These are phyloP conservation scores for Oegoconia quadripuncta DNA, from an alignment of 2,888 invertebrate genomes.

Conservation along the genomic window DNA sequence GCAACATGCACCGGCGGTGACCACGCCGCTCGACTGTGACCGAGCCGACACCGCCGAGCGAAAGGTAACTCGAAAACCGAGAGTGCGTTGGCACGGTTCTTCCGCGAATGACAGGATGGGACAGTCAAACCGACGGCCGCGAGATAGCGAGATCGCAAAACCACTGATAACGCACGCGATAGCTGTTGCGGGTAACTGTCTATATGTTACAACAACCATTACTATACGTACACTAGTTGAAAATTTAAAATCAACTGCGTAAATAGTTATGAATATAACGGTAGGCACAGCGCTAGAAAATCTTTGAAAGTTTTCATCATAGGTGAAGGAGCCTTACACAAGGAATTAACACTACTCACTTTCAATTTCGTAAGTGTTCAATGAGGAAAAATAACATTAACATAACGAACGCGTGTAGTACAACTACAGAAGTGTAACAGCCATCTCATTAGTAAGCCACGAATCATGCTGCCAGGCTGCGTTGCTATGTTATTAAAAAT, in stretches of 20 bases:
- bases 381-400: conserved; percentile 20
- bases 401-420: conserved; percentile 8
- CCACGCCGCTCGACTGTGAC: conserved; percentile 54
- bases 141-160: conserved; percentile 68
- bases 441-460: conserved; percentile 38
- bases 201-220: no score
- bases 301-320: no score
- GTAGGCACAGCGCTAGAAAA: no score
- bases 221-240: no score
- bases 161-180: conserved; percentile 62
- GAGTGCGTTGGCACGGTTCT: conserved; percentile 67
- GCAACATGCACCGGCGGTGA: conserved; percentile 52
- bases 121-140: conserved; percentile 44
- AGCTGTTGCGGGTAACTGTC: conserved; percentile 36
- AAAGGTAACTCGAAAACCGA: conserved; percentile 68
- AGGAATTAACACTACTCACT: conserved; percentile 7
- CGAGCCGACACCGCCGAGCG: conserved; percentile 42
- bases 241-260: no score
- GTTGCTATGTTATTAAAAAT: conserved; percentile 40
- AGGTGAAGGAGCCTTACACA: no score
- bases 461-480: conserved; percentile 37
- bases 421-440: conserved; percentile 25
- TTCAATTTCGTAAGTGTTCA: conserved; percentile 19
- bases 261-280: no score
- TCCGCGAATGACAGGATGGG: conserved; percentile 65